Evolutionary conservation across 1,140 invertebrate species (phyloP).

Genomic region (Papilio dardanus): DNA sequence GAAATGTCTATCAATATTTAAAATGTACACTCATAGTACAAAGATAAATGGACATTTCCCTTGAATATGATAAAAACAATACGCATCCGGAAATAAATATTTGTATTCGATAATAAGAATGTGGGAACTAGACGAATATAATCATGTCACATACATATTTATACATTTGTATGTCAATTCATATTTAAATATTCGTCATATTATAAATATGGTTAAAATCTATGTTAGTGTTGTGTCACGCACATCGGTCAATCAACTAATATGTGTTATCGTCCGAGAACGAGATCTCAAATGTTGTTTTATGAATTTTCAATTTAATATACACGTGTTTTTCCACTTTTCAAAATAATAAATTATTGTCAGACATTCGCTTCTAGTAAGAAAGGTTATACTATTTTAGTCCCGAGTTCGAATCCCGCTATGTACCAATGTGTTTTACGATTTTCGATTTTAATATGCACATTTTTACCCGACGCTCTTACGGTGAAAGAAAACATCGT

Average conservation of each 20-base stretch:
- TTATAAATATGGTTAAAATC: no score
- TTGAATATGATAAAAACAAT: slow-evolving; percentile 26
- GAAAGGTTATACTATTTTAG: no score
- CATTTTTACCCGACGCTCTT: no score
- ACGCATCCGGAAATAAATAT: slow-evolving; percentile 19
- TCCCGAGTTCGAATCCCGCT: no score
- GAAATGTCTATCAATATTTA: not conserved
- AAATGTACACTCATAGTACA: not conserved
- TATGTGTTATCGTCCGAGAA: not conserved
- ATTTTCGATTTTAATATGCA: no score
- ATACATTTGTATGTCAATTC: not conserved
- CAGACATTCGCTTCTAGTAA: no score
- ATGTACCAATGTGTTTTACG: no score
- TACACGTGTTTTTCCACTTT: no score
- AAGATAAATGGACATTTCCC: slow-evolving; percentile 9
- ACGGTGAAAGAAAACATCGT: no score
- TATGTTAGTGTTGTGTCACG: no score
- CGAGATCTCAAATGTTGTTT: not conserved
- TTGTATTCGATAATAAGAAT: slow-evolving; percentile 20
- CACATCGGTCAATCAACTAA: not conserved
- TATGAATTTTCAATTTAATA: not conserved
- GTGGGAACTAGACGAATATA: slow-evolving; percentile 27
- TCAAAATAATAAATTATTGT: no score
- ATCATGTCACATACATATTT: not conserved
- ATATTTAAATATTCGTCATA: no score